Evolutionary conservation across 35 echinoderm and acorn worm genomes (phyloP).

Genomic region (Apostichopus californicus): DNA sequence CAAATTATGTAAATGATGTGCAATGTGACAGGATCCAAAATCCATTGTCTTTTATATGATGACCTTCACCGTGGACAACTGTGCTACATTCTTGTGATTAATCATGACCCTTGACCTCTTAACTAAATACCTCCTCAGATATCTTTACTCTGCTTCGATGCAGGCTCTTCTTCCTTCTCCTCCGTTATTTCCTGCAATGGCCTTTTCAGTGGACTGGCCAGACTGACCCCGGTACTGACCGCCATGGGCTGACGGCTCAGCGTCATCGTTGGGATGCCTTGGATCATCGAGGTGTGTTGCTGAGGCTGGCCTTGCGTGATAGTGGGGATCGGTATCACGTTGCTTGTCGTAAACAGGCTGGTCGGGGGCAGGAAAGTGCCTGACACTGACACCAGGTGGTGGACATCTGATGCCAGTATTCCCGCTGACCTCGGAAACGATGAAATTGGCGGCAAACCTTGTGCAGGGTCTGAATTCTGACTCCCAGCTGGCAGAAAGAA

Average conservation of each 20-base stretch:
- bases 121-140: not conserved
- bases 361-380: slow-evolving; percentile 86
- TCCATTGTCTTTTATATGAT: not conserved
- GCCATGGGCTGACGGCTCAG: slow-evolving; percentile 59
- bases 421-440: slow-evolving; percentile 26
- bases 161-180: slow-evolving; percentile 58
- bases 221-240: not conserved
- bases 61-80: not conserved
- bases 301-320: not conserved
- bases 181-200: slow-evolving; percentile 76
- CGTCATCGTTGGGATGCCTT: slow-evolving; percentile 37
- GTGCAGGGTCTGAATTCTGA: slow-evolving; percentile 41
- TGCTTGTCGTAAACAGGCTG: slow-evolving; percentile 59
- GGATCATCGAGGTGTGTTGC: not conserved
- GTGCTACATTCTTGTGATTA: not conserved
- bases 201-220: slow-evolving; percentile 58
- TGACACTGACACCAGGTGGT: slow-evolving; percentile 81
- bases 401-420: slow-evolving; percentile 46
- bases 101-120: slow-evolving; percentile 32
- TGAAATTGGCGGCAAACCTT: slow-evolving; percentile 26
- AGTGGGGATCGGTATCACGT: slow-evolving; percentile 40
- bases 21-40: not conserved
- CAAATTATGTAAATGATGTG: not conserved
- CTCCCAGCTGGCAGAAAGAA: not conserved
- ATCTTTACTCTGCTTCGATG: slow-evolving; percentile 58